phyloP scores from a whole-genome alignment of 2,888 invertebrate genomes.

The Sisyra nigra region DNA sequence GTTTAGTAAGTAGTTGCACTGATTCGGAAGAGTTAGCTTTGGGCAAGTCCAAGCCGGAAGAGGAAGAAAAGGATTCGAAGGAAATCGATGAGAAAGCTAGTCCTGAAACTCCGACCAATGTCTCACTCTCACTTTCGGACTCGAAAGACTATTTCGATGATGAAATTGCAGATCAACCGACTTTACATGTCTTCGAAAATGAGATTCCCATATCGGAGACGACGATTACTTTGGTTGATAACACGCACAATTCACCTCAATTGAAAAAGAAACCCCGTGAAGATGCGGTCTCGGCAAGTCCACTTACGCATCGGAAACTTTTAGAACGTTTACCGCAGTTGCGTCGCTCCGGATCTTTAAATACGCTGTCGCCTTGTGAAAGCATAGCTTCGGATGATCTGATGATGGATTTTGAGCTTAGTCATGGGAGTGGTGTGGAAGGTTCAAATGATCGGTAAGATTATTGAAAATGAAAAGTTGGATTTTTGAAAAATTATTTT shows the following conservation, averaged over 20 bases:
- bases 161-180: constrained; percentile 84
- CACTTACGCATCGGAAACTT: constrained; percentile 22
- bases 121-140: constrained; percentile 63
- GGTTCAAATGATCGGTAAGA: constrained; percentile 32
- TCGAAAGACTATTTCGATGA: constrained; percentile 75
- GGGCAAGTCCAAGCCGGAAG: constrained; percentile 26
- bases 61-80: constrained; percentile 31
- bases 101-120: constrained; percentile 65
- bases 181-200: constrained; percentile 57
- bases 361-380: constrained; percentile 67
- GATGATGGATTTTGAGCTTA: constrained; percentile 68
- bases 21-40: constrained; percentile 37
- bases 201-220: constrained; percentile 18
- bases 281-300: constrained; percentile 21
- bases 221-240: constrained; percentile 2
- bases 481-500: no score
- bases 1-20: constrained; percentile 51
- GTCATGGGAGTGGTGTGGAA: constrained; percentile 29
- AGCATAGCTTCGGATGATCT: constrained; percentile 77
- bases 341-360: constrained; percentile 53
- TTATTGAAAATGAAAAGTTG: no score
- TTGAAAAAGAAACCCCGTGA: constrained; percentile 14
- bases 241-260: constrained; percentile 8
- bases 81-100: constrained; percentile 26
- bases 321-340: constrained; percentile 25